These are phyloP conservation scores for Hucho hucho DNA, from an alignment of 2,113 vertebrate genomes.

Conservation along the genomic window DNA sequence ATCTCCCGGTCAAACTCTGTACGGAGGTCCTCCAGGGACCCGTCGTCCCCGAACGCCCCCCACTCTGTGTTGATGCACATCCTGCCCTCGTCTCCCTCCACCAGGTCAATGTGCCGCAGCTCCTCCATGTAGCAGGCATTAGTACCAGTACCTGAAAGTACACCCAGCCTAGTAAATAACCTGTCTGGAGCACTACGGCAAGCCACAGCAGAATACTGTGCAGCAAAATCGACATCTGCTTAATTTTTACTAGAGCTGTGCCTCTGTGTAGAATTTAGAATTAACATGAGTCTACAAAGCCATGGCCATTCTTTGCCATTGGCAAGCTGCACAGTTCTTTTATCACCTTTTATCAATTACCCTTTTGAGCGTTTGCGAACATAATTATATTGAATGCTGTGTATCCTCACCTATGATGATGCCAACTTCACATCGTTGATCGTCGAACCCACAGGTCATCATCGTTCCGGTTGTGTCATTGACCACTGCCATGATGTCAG, in stretches of 20 bases:
- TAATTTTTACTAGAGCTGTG: too few relatives aligned
- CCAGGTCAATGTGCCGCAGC: constrained; percentile 89
- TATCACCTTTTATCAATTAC: neutral
- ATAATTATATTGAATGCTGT: neutral
- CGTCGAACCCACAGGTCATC: constrained; percentile 98
- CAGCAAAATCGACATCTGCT: neutral
- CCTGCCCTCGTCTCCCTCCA: constrained; percentile 94
- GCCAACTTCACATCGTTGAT: constrained; percentile 96
- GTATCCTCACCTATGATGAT: constrained; percentile 89
- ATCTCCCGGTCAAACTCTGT: constrained; percentile 92
- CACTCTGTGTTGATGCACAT: constrained; percentile 98
- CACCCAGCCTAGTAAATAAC: too few relatives aligned
- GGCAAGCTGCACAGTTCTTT: too few relatives aligned
- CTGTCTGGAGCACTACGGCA: too few relatives aligned
- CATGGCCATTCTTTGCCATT: neutral
- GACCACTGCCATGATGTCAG: constrained; percentile 95
- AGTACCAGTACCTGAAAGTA: constrained; percentile 86
- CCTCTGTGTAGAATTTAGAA: neutral
- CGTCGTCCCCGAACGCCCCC: constrained; percentile 90
- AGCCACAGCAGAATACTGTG: neutral
- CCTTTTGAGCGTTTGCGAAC: neutral
- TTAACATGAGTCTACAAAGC: neutral
- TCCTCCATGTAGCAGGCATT: constrained; percentile 99
- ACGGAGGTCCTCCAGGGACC: constrained; percentile 85
- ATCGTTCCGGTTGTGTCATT: constrained; percentile 96